phyloP scores from a whole-genome alignment of 2,888 invertebrate species.

The Chrysina gloriosa region DNA sequence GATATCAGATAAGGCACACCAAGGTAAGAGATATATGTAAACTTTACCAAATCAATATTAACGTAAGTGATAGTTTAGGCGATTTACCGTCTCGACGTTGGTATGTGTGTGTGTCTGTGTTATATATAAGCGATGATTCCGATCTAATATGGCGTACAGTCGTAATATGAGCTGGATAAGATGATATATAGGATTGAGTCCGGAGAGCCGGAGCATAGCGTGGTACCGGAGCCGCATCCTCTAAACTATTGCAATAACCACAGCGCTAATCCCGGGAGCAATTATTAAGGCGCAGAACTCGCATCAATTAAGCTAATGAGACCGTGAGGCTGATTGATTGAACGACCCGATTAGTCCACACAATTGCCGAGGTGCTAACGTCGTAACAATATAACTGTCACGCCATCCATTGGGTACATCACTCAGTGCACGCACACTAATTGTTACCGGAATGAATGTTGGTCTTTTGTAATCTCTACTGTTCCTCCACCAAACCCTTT shows the following conservation, averaged over 20 bases:
- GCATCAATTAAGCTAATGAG: conserved; percentile 62
- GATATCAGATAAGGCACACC: conserved; percentile 31
- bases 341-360: conserved; percentile 53
- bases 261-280: conserved; percentile 60
- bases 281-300: conserved; percentile 61
- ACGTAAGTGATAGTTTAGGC: conserved; percentile 38
- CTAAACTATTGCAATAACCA: conserved; percentile 58
- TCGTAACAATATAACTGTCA: conserved; percentile 49
- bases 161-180: conserved; percentile 45
- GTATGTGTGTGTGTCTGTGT: conserved; percentile 28
- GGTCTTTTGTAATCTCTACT: conserved; percentile 41
- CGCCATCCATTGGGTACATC: conserved; percentile 44
- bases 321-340: conserved; percentile 59
- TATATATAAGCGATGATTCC: conserved; percentile 43
- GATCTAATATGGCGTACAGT: conserved; percentile 43
- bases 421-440: conserved; percentile 42
- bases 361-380: conserved; percentile 51
- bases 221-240: conserved; percentile 49
- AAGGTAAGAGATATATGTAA: conserved; percentile 36
- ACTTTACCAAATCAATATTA: conserved; percentile 37
- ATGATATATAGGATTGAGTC: conserved; percentile 52
- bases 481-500: conserved; percentile 4
- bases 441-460: conserved; percentile 40
- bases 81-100: conserved; percentile 21
- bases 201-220: conserved; percentile 33